Percentiles rank a stretch among this genome's conserved stretches.
Evolutionary conservation across 2,888 invertebrate species (phyloP).

Genomic region (Tricholauxania praeusta): DNA sequence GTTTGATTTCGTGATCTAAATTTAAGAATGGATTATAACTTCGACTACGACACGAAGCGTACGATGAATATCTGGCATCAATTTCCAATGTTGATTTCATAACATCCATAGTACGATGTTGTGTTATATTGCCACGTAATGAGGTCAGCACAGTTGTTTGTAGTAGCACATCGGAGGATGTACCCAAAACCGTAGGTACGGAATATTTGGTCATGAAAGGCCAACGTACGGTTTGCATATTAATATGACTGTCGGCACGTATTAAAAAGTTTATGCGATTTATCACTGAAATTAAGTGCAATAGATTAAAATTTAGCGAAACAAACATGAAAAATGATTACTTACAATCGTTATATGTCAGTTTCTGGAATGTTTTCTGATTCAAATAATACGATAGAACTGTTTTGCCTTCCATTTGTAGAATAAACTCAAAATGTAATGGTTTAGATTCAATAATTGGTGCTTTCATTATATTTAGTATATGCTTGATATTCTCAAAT

Average conservation of each 20-base stretch:
- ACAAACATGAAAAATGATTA: conserved; percentile 43
- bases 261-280: conserved; percentile 72
- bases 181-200: conserved; percentile 73
- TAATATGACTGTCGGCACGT: conserved; percentile 74
- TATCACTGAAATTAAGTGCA: conserved; percentile 68
- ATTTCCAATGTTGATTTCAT: conserved; percentile 74
- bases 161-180: conserved; percentile 69
- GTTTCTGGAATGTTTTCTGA: conserved; percentile 73
- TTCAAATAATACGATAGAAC: conserved; percentile 77
- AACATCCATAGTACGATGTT: conserved; percentile 71
- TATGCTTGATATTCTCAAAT: conserved; percentile 70
- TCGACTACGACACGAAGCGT: conserved; percentile 68
- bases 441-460: conserved; percentile 68
- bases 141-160: conserved; percentile 72
- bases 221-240: conserved; percentile 72
- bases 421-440: conserved; percentile 76
- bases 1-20: conserved; percentile 75
- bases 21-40: conserved; percentile 75
- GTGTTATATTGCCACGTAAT: conserved; percentile 77
- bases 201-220: conserved; percentile 71
- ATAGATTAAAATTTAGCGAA: neutral
- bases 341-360: conserved; percentile 75
- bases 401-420: conserved; percentile 76
- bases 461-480: conserved; percentile 69
- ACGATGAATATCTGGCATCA: conserved; percentile 73